These are phyloP conservation scores for Drosophila rellima DNA, from an alignment of 2,888 invertebrate genomes.

Conservation along the genomic window DNA sequence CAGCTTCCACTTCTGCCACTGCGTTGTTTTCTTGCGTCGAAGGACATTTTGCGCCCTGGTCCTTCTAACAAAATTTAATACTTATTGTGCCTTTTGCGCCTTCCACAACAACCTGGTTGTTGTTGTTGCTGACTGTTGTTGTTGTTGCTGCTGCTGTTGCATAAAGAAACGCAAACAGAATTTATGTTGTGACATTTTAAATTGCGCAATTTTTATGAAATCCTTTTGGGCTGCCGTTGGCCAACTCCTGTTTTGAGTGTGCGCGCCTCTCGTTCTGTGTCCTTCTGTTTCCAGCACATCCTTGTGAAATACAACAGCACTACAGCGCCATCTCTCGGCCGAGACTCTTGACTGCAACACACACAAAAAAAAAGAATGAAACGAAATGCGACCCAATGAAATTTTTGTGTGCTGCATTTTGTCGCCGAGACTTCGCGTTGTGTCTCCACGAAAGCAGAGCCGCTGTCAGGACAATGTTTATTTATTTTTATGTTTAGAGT, in stretches of 20 bases:
- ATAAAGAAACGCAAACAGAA: constrained; percentile 83
- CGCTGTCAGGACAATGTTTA: constrained; percentile 82
- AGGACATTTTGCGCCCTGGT: constrained; percentile 72
- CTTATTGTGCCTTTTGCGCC: constrained; percentile 71
- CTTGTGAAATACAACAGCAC: constrained; percentile 56
- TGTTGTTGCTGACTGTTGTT: constrained; percentile 27
- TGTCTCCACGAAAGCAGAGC: constrained; percentile 22
- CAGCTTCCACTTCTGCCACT: constrained; percentile 3
- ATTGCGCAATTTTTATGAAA: constrained; percentile 86
- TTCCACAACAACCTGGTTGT: constrained; percentile 17
- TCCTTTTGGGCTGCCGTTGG: constrained; percentile 74
- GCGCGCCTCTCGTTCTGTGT: constrained; percentile 53
- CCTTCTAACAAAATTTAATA: constrained; percentile 81
- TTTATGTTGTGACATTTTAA: constrained; percentile 86
- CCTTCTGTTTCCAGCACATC: constrained; percentile 57
- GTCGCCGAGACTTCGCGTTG: constrained; percentile 42
- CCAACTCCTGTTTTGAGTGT: constrained; percentile 56
- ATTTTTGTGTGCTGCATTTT: constrained; percentile 68
- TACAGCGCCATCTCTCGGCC: constrained; percentile 61
- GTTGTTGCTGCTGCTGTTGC: constrained; percentile 61
- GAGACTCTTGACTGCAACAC: constrained; percentile 69
- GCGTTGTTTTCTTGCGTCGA: constrained; percentile 64
- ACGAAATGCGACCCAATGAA: constrained; percentile 67
- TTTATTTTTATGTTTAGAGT: constrained; percentile 84
- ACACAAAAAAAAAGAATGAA: background rate